Percentiles rank a stretch among this genome's conserved stretches.
Conservation (phyloP, 2,888 invertebrate species). For the Dicyrtomina minuta region DNA sequence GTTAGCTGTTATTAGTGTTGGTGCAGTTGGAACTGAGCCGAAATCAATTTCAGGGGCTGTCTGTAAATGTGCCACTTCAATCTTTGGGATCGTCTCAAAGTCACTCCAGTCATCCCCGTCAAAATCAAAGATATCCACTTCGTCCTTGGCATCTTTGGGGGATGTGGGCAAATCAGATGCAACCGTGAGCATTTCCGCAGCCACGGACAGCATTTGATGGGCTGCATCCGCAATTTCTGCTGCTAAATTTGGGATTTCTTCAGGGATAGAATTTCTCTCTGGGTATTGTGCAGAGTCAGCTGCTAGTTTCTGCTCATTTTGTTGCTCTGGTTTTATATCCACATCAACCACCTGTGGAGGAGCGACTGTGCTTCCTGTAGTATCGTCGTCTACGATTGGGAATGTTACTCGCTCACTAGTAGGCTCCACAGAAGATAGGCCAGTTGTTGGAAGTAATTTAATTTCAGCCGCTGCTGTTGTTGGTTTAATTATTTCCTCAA, state of each 20-base stretch:
- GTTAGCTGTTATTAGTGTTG: no score
- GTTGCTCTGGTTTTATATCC: not conserved
- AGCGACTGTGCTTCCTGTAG: no score
- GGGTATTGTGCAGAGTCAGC: not conserved
- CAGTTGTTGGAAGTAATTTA: no score
- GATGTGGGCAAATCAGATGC: conserved; percentile 13
- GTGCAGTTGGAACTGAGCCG: no score
- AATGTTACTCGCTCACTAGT: no score
- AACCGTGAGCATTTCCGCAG: conserved; percentile 19
- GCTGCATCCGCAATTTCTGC: conserved; percentile 31
- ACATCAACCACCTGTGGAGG: not conserved
- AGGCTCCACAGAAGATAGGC: not conserved
- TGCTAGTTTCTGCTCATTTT: not conserved
- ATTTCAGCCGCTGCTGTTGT: no score
- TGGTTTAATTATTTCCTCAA: not conserved
- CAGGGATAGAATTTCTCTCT: not conserved
- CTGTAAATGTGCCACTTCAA: not conserved
- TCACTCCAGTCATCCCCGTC: conserved; percentile 16
- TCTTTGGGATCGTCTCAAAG: not conserved
- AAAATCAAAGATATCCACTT: conserved; percentile 26
- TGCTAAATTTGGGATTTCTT: conserved; percentile 23
- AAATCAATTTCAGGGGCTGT: no score
- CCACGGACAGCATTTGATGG: conserved; percentile 21
- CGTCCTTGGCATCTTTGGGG: conserved; percentile 6
- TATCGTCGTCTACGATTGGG: no score